phyloP scores from a whole-genome alignment of 2,888 invertebrate genomes.

The Drosophila helvetica region DNA sequence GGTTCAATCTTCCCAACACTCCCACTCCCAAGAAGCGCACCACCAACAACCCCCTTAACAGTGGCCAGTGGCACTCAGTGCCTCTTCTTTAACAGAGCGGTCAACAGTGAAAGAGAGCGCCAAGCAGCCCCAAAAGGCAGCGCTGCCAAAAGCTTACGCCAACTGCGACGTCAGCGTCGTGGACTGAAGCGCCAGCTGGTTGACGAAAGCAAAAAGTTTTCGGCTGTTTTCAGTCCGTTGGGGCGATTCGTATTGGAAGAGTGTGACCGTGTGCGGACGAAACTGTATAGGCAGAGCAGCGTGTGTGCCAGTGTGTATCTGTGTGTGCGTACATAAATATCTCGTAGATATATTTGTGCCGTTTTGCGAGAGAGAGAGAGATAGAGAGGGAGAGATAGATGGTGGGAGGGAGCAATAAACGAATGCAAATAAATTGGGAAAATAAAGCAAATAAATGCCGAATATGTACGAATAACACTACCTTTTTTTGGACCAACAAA shows the following conservation, averaged over 20 bases:
- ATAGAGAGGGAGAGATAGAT: neutral
- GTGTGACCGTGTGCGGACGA: constrained; percentile 68
- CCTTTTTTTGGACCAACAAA: constrained; percentile 52
- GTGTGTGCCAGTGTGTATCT: constrained; percentile 24
- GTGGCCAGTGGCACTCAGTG: neutral
- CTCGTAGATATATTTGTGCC: neutral
- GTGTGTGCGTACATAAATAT: constrained; percentile 7
- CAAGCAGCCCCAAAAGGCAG: neutral
- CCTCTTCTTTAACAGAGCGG: constrained; percentile 9
- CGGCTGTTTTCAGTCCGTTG: constrained; percentile 68
- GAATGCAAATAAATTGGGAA: constrained; percentile 27
- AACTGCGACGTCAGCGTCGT: constrained; percentile 6
- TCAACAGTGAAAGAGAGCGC: neutral
- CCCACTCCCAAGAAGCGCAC: neutral
- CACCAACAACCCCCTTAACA: neutral
- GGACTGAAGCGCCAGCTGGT: constrained; percentile 31
- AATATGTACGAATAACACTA: constrained; percentile 28
- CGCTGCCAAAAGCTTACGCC: constrained; percentile 19
- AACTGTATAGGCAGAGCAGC: constrained; percentile 20
- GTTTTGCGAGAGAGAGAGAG: constrained; percentile 13
- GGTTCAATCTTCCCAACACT: neutral
- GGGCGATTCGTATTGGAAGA: constrained; percentile 42
- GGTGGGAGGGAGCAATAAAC: constrained; percentile 16
- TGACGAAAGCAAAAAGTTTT: constrained; percentile 54
- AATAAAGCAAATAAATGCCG: constrained; percentile 48